phyloP scores from a whole-genome alignment of 2,888 invertebrate species.

The Nephrocerus scutellatus region DNA sequence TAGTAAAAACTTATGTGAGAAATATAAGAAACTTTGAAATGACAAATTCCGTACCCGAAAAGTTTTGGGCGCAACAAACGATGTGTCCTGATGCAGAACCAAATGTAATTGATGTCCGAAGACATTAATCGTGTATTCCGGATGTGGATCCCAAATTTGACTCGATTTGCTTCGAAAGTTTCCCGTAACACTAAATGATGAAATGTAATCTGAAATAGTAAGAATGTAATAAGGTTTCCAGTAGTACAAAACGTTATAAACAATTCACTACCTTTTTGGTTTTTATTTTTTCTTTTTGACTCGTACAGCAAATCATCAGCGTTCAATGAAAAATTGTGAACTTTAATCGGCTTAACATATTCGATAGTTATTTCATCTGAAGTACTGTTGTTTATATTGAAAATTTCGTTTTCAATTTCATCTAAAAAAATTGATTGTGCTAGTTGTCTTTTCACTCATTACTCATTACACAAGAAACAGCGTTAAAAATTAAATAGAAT shows the following conservation, averaged over 20 bases:
- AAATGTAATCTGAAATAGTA: conserved; percentile 32
- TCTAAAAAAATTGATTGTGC: conserved; percentile 6
- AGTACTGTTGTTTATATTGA: conserved; percentile 28
- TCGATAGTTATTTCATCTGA: conserved; percentile 43
- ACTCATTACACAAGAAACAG: no score
- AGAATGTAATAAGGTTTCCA: neutral
- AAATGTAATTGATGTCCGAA: conserved; percentile 51
- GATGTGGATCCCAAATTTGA: conserved; percentile 66
- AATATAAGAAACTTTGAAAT: neutral
- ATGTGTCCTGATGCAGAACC: conserved; percentile 42
- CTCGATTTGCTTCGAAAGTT: conserved; percentile 58
- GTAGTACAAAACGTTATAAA: conserved; percentile 8
- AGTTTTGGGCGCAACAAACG: conserved; percentile 39
- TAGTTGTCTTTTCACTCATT: no score
- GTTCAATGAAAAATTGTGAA: conserved; percentile 51
- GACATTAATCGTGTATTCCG: conserved; percentile 60
- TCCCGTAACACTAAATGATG: conserved; percentile 54
- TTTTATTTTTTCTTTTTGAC: conserved; percentile 39
- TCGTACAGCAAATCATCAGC: conserved; percentile 55
- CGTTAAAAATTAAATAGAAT: no score
- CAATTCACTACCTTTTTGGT: conserved; percentile 25
- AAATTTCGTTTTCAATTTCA: conserved; percentile 29
- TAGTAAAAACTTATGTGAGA: neutral
- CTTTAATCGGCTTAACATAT: conserved; percentile 54
- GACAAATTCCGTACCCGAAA: conserved; percentile 31